Conservation (phyloP, 2,888 invertebrate genomes). For the Augochlorella aurata region DNA sequence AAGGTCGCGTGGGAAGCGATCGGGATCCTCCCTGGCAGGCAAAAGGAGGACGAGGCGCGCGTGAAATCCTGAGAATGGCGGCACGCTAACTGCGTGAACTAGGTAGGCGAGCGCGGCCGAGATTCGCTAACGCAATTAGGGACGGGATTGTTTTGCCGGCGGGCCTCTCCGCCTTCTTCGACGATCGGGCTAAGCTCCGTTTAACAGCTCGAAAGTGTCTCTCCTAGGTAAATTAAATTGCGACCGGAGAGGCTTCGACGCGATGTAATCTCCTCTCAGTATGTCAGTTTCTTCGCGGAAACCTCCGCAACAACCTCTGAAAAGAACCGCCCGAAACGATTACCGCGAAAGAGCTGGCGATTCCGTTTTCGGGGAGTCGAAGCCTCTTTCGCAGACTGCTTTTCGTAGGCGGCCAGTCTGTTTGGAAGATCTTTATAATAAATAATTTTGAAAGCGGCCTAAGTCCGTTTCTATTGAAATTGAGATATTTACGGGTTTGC, state of each 20-base stretch:
- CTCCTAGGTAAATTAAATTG: neutral
- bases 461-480: too few species aligned
- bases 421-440: too few species aligned
- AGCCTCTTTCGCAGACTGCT: neutral
- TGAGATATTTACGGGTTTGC: too few species aligned
- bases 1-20: constrained; percentile 76
- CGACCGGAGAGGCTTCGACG: neutral
- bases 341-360: neutral
- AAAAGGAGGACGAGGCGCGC: constrained; percentile 72
- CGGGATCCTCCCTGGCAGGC: constrained; percentile 59
- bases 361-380: neutral
- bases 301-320: neutral
- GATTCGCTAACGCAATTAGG: constrained; percentile 53
- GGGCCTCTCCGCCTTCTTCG: neutral
- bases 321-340: neutral
- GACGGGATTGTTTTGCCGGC: constrained; percentile 37
- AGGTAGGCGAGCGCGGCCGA: constrained; percentile 31
- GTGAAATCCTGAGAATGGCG: constrained; percentile 64
- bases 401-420: neutral
- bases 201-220: constrained; percentile 25
- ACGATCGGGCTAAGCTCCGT: constrained; percentile 13
- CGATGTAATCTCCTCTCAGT: neutral
- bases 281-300: neutral
- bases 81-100: constrained; percentile 53
- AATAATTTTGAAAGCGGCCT: too few species aligned